Evolutionary conservation across 1,140 invertebrate genomes (phyloP).

Genomic region (Anastrepha obliqua): DNA sequence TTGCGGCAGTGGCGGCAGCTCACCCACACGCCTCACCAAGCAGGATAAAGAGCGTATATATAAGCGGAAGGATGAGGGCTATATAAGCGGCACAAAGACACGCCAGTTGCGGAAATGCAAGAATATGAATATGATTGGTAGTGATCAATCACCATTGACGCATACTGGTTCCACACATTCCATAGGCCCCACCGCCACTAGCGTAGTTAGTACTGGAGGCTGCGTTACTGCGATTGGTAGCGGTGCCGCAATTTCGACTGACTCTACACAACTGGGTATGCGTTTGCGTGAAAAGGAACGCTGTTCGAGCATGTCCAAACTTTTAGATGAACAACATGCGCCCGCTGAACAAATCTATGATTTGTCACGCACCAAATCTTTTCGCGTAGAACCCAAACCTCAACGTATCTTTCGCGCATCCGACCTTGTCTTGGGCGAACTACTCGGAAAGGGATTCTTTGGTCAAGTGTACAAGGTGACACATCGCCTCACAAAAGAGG

Average conservation of each 20-base stretch:
- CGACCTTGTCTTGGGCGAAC: slow-evolving; percentile 89
- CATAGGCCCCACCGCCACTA: neutral
- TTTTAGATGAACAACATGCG: slow-evolving; percentile 80
- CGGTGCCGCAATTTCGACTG: neutral
- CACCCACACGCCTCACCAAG: slow-evolving; percentile 61
- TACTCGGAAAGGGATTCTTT: slow-evolving; percentile 94
- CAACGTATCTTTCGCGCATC: slow-evolving; percentile 91
- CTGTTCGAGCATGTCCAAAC: slow-evolving; percentile 88
- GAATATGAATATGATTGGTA: slow-evolving; percentile 69
- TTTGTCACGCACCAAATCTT: slow-evolving; percentile 89
- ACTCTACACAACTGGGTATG: neutral
- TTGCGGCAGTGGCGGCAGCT: slow-evolving; percentile 14
- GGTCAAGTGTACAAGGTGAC: slow-evolving; percentile 94
- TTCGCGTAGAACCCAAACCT: slow-evolving; percentile 84
- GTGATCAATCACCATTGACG: neutral
- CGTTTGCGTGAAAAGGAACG: slow-evolving; percentile 82
- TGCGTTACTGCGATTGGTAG: neutral
- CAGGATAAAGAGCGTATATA: slow-evolving; percentile 81
- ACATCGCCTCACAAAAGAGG: slow-evolving; percentile 90
- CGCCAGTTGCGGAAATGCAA: slow-evolving; percentile 77
- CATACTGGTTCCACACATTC: slow-evolving; percentile 51
- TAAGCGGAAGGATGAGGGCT: slow-evolving; percentile 82
- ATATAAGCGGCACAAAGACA: slow-evolving; percentile 77
- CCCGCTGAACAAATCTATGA: slow-evolving; percentile 78
- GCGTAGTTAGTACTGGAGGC: neutral